Percentiles rank a stretch among this genome's conserved stretches.
Evolutionary conservation across 37 sponge, comb jelly and placozoan species (phyloP).

Genomic region (Ianthella basta): DNA sequence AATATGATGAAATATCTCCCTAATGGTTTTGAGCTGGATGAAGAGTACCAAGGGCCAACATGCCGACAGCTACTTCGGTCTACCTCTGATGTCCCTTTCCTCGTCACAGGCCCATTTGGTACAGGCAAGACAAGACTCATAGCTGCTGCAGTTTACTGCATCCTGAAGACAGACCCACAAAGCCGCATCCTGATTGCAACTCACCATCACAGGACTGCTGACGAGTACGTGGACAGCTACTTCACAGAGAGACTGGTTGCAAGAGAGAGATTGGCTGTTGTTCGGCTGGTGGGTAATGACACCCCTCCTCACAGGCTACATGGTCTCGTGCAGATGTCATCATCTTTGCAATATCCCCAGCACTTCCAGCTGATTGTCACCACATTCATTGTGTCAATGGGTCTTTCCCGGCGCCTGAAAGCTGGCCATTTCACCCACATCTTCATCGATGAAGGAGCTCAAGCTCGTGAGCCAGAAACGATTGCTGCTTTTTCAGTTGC

Average conservation of each 20-base stretch:
- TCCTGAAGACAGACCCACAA: constrained; percentile 12
- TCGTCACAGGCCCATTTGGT: constrained; percentile 83
- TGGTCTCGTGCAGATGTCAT: neutral
- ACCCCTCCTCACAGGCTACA: neutral
- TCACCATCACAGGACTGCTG: constrained; percentile 72
- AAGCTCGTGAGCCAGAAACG: constrained; percentile 27
- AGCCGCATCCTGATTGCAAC: constrained; percentile 60
- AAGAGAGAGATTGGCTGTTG: neutral
- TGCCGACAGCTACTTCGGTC: constrained; percentile 24
- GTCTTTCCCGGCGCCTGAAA: neutral
- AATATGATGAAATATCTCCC: neutral
- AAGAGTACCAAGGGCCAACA: constrained; percentile 40
- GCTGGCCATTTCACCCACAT: constrained; percentile 13
- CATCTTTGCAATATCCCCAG: neutral
- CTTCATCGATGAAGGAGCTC: constrained; percentile 33
- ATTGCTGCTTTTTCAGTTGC: neutral
- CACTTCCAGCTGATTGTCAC: neutral
- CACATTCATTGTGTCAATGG: constrained; percentile 4
- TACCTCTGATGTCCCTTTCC: constrained; percentile 19
- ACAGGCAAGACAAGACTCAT: constrained; percentile 81
- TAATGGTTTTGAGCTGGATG: neutral
- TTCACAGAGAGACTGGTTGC: constrained; percentile 30
- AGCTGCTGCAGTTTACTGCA: constrained; percentile 61
- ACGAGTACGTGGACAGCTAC: constrained; percentile 61
- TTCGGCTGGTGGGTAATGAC: neutral